Base-by-base conservation (phyloP, 2,888 invertebrate genomes). In the Mesorhabditis spiculigera region DNA sequence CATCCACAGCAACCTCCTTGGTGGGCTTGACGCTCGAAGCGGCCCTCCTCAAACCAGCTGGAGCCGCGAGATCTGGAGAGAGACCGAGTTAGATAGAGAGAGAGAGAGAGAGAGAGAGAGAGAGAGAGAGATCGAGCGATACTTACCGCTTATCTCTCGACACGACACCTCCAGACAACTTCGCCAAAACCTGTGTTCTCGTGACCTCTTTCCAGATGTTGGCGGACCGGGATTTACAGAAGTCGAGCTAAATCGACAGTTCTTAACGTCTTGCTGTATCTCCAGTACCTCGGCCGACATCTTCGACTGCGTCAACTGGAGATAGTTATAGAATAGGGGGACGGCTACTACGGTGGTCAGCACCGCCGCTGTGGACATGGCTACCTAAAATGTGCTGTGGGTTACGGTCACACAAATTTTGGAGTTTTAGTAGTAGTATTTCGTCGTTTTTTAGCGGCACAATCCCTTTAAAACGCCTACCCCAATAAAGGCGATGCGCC, bases 1-100 rank as follows among this genome's bases (percentile, higher is more conserved):
- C 79, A 79, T 28, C 79, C 78, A 68, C 80, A 80, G 71, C 79
- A 80, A 8, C 75, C 75, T 58, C 78, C 80, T 16, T 65, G 65
- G 2, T 8, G 41, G 8, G 16, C 63, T 3, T 50, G 58, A 13
- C 58, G 8, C 58, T 50, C 58, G 10, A 10, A 50, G 8, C 58
- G 58, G 8, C 58, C 58, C 8, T 50, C 58, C 58, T n/a, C 1
- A 2, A n/a, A 10, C 58, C 10, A 50, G n/a, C 58, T 50, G 58
- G 10, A 13, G 28, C 28, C 28, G 28, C 28, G 28, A 28, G 28
- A 28, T 28, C 28, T 28, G 28, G 28, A 28, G 28, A 28, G 28
- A 28, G 28, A 28, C 28, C 28, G 28, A 28, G 28, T 28, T 28
- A 28, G 28, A 28, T 28, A 28, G 28, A 28, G 28, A 28, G 28